Conservation (phyloP, 1,140 invertebrate species). For the Scaptomyza hsui region DNA sequence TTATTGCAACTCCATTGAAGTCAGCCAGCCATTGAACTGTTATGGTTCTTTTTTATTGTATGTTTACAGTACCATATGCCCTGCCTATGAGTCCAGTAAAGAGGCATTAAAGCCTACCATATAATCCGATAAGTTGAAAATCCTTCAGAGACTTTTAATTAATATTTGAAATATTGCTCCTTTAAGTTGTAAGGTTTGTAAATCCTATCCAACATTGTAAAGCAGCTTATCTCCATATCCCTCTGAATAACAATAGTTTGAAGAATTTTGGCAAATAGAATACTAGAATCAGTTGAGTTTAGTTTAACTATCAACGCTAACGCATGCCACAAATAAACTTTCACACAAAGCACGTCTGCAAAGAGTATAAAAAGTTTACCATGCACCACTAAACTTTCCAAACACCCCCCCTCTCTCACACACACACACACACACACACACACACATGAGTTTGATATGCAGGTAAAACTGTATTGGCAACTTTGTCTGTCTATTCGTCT, state of each 20-base stretch:
- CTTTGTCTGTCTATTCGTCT: constrained; percentile 6
- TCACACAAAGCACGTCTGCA: neutral
- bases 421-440: too few relatives aligned
- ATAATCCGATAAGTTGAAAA: constrained; percentile 10
- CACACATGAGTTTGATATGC: constrained; percentile 2
- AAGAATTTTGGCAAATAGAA: neutral
- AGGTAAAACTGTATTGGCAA: constrained; percentile 29
- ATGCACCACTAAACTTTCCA: constrained; percentile 30
- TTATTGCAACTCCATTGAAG: constrained; percentile 78
- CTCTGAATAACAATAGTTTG: too few relatives aligned
- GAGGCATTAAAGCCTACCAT: constrained; percentile 38
- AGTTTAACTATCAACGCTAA: neutral
- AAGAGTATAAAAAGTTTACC: constrained; percentile 25
- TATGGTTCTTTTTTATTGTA: constrained; percentile 24
- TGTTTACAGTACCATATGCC: constrained; percentile 45
- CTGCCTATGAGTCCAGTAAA: constrained; percentile 32
- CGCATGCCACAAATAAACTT: neutral
- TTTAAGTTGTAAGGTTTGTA: too few relatives aligned
- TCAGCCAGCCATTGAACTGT: constrained; percentile 72
- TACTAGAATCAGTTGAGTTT: neutral
- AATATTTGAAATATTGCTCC: neutral
- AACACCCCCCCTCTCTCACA: neutral
- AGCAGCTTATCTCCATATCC: too few relatives aligned
- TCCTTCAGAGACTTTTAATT: neutral
- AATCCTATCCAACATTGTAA: too few relatives aligned